Conservation (phyloP, 2,888 invertebrate species). For the Ramazzottius varieornatus region DNA sequence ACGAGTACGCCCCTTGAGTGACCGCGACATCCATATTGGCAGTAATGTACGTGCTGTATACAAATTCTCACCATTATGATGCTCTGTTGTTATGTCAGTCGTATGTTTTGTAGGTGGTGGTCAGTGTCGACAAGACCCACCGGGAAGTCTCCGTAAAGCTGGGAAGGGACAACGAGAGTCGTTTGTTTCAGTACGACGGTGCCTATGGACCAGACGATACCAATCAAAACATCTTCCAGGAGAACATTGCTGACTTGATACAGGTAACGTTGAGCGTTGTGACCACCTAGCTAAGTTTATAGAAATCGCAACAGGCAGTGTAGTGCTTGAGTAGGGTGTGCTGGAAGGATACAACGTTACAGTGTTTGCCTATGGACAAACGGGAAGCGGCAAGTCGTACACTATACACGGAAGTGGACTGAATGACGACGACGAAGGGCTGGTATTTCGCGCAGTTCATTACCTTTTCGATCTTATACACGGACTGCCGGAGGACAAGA, state of each 20-base stretch:
- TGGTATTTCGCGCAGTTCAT: neutral
- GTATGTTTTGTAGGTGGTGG: neutral
- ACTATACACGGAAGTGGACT: neutral
- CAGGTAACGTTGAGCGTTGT: neutral
- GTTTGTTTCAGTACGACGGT: neutral
- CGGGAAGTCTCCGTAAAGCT: neutral
- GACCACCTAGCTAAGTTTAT: no score
- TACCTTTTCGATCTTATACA: neutral
- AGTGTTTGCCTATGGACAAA: neutral
- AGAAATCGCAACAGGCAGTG: neutral
- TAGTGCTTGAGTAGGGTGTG: neutral
- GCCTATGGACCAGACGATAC: neutral
- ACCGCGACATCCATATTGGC: neutral
- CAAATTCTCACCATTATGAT: neutral
- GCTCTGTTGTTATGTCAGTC: neutral
- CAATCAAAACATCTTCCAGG: neutral
- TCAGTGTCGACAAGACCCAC: neutral
- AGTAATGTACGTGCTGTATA: neutral
- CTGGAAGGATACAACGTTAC: neutral
- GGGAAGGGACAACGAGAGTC: neutral
- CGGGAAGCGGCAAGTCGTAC: neutral
- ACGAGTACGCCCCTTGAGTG: neutral
- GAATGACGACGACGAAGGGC: neutral
- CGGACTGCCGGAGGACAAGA: neutral
- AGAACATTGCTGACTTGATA: neutral